Evolutionary conservation across 2,888 invertebrate genomes (phyloP), one percentile per base, ranked within the genome.

Genomic region (Heliothis peltigera): DNA sequence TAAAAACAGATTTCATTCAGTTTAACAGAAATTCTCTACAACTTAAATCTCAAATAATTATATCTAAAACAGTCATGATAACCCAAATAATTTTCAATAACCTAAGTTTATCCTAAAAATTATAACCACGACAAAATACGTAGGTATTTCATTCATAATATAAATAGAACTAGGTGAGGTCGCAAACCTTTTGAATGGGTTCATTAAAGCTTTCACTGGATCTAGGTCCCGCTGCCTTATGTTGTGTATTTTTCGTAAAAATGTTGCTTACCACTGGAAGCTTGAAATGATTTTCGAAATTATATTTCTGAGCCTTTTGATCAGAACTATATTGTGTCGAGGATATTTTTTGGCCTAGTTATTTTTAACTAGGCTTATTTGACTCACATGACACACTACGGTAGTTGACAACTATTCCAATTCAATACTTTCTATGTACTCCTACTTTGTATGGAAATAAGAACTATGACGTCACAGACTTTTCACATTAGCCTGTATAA

Each of bases 131-230:
- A 60, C 32, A 53, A 70, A 67, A 78, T 67, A 70, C n/a, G n/a
- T n/a, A n/a, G 75, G 77, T 74, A 79, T 77, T 80, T 78, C 75
- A 68, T 77, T 77, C 68, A 65, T 60, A 65, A n/a, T n/a, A 53
- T 64, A 67, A 44, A 65, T 60, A 51, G 47, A 77, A 83, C 81
- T 83, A 79, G 82, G 82, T 74, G 84, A 74, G 81, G 85, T 81
- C 70, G 78, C 71, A 71, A 86, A 84, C 86, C 79, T 85, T 88
- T 85, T 89, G 83, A 88, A 88, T 89, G 80, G 81, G 85, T 86
- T 89, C 89, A 87, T 89, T 87, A 89, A 84, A 79, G 87, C 84
- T 84, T 76, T 74, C 67, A 80, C 75, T 71, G 81, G 79, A 88
- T 85, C 83, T 80, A 80, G 85, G 85, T 82, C 82, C 84, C 78